Base-by-base conservation (phyloP, 2,888 invertebrate genomes). In the Desoria tigrina region DNA sequence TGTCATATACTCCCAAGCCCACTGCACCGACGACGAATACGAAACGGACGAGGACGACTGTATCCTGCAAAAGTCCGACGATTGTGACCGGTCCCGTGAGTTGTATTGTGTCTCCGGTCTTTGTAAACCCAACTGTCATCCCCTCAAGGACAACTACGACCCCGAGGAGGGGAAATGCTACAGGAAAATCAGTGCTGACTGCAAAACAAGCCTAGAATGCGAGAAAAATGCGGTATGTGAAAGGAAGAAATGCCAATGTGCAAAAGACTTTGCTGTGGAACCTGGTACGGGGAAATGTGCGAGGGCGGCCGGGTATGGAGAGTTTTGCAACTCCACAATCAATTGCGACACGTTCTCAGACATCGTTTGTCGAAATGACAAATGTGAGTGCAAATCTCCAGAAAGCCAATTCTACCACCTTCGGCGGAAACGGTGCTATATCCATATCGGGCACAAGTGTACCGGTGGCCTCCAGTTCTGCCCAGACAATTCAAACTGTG, bases 401-500 rank as follows among this genome's bases (percentile, higher is more conserved):
- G 57, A 60, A 24, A 57, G 50, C 14, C 67, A 67, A 21, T 63
- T 61, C 56, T 61, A 49, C 53, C 60, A 64, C 56, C 32, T 56
- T 32, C 63, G 56, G 49, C 23, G 64, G 49, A 67, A 67, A 58
- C 39, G 61, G 42, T 64, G 67, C 39, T 64, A 61, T 42, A 37
- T 61, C 42, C 23, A 42, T 23, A 32, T 67, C 18, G 64, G 61
- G 18, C 61, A 67, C 57, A 51, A 60, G 1, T 67, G 64, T 54
- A 60, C 63, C 23, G 59, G 11, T 18, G 61, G 63, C 16, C 58
- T 67, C 11, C 63, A 67, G 49, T 67, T 67, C 24, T 67, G 67
- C 45, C 67, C 67, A 32, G 64, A 64, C 45, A 67, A 63, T 39
- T 67, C 67, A 24, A 56, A 60, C 26, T 67, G 67, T 32, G 50